A percentile compares a stretch with the other conserved stretches of the same genome.
Conservation (phyloP, 2,888 invertebrate species). For the Cephus sareptanus region DNA sequence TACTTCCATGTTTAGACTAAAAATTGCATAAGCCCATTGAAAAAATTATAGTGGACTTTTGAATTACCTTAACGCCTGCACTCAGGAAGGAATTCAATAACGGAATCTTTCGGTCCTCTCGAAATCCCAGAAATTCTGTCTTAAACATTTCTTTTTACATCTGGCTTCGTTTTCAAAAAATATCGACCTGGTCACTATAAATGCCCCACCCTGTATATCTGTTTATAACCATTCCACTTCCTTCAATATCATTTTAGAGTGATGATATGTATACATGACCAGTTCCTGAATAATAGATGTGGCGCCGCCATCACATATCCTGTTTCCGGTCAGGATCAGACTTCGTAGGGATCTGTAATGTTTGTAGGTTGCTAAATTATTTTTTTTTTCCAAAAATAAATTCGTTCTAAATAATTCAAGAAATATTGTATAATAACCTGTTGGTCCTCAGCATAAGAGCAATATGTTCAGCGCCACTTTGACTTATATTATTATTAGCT, state of each 20-base stretch:
- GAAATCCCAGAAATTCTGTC: too few relatives aligned
- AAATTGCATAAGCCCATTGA: too few relatives aligned
- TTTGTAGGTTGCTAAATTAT: constrained; percentile 6
- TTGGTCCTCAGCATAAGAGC: constrained; percentile 55
- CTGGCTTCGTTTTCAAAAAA: too few relatives aligned
- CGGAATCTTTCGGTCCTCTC: too few relatives aligned
- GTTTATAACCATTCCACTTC: neutral
- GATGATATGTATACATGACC: constrained; percentile 24
- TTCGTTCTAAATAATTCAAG: constrained; percentile 30
- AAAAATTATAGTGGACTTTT: too few relatives aligned
- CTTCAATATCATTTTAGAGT: neutral
- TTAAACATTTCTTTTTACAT: too few relatives aligned
- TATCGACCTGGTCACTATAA: too few relatives aligned
- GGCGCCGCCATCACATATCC: constrained; percentile 42
- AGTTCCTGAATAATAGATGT: constrained; percentile 37
- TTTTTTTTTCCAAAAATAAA: constrained; percentile 37
- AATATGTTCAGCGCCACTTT: constrained; percentile 50
- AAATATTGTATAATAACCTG: constrained; percentile 24
- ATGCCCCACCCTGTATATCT: neutral
- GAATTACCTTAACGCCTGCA: too few relatives aligned
- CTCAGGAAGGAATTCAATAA: too few relatives aligned
- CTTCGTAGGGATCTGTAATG: constrained; percentile 40
- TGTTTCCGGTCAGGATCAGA: constrained; percentile 41
- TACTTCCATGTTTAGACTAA: too few relatives aligned
- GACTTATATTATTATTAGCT: constrained; percentile 58